Evolutionary conservation across 1,140 invertebrate species (phyloP).

Genomic region (Samia ricini): DNA sequence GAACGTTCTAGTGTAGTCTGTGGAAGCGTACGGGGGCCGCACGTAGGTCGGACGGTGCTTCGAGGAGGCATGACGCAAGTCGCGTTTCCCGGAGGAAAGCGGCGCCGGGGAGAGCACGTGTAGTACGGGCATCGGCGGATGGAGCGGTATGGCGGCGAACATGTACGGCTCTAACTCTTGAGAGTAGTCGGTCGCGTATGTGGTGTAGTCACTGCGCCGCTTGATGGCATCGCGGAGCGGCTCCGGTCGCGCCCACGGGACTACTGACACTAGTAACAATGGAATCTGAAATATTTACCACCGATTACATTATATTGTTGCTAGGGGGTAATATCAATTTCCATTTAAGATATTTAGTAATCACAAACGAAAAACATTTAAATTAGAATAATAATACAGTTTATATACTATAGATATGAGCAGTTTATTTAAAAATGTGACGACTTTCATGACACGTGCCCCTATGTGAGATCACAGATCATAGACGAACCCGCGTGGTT

Average conservation of each 20-base stretch:
- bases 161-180: slow-evolving; percentile 46
- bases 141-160: slow-evolving; percentile 50
- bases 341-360: too few species aligned
- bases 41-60: slow-evolving; percentile 15
- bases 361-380: too few species aligned
- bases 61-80: slow-evolving; percentile 20
- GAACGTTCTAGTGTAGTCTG: background rate
- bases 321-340: too few species aligned
- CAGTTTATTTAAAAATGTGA: too few species aligned
- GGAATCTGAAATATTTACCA: slow-evolving; percentile 29
- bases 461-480: too few species aligned
- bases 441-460: too few species aligned
- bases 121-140: slow-evolving; percentile 43
- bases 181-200: slow-evolving; percentile 37
- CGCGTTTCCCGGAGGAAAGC: slow-evolving; percentile 6
- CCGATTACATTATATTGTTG: too few species aligned
- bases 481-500: too few species aligned
- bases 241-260: slow-evolving; percentile 22
- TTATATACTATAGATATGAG: too few species aligned
- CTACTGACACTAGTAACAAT: slow-evolving; percentile 34
- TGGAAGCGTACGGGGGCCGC: background rate
- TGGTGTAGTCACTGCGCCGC: slow-evolving; percentile 25
- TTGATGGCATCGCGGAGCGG: slow-evolving; percentile 26
- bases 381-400: too few species aligned
- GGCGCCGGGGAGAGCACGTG: slow-evolving; percentile 38